phyloP scores from a whole-genome alignment of 2,888 invertebrate species.

The Reticulitermes lucifugus region DNA sequence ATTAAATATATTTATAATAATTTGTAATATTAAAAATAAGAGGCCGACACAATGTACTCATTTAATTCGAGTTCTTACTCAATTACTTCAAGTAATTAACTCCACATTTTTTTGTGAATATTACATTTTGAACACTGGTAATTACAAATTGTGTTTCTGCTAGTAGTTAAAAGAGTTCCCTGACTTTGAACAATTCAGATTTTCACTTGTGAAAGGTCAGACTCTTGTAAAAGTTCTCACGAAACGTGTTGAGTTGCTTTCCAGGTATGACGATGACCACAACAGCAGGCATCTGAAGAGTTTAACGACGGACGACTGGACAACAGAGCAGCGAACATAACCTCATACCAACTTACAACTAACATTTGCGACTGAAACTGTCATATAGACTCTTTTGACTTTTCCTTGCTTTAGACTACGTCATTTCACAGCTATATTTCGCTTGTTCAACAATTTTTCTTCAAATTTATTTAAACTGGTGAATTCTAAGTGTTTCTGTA shows the following conservation, averaged over 20 bases:
- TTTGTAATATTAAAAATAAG: no score
- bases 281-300: slow-evolving; percentile 4
- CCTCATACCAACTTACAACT: background rate
- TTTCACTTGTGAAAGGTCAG: no score
- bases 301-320: background rate
- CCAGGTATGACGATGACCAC: slow-evolving; percentile 23
- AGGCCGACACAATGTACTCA: no score
- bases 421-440: background rate
- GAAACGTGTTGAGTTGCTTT: background rate
- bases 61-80: no score
- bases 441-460: background rate
- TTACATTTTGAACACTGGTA: no score
- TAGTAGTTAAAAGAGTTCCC: no score
- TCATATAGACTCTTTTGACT: background rate
- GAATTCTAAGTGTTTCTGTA: background rate
- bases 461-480: background rate
- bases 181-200: no score
- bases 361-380: background rate
- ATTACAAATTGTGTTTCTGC: no score
- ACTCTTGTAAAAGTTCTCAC: background rate
- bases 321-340: background rate
- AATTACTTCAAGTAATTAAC: no score
- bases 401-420: background rate
- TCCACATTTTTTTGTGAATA: no score
- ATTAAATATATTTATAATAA: no score